Evolutionary conservation across 2,888 invertebrate species (phyloP).

Genomic region (Cactoblastis cactorum): DNA sequence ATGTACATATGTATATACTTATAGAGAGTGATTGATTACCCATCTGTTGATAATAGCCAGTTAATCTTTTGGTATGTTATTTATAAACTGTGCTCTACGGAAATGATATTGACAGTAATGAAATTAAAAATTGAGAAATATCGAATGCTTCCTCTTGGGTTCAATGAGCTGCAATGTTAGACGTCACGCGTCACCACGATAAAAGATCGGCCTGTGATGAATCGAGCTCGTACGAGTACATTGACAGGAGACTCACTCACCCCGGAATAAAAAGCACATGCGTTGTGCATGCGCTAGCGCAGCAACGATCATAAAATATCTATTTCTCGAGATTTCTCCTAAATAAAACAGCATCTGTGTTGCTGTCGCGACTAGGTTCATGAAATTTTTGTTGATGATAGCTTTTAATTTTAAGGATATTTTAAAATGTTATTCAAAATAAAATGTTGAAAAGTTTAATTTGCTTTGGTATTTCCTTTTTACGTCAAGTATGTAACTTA

Average conservation of each 20-base stretch:
- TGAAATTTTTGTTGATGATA: not conserved
- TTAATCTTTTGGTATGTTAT: conserved; percentile 23
- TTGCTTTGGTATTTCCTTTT: too few relatives aligned
- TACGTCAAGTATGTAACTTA: too few relatives aligned
- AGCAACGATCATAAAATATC: conserved; percentile 3
- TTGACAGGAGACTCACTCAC: conserved; percentile 68
- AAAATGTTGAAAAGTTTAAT: too few relatives aligned
- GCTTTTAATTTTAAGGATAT: not conserved
- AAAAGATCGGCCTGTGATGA: conserved; percentile 67
- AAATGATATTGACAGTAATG: conserved; percentile 42
- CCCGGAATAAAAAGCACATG: conserved; percentile 47
- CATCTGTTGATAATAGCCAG: not conserved
- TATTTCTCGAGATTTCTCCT: conserved; percentile 4
- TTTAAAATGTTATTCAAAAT: not conserved
- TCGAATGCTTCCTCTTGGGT: conserved; percentile 70
- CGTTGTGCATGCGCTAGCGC: conserved; percentile 16
- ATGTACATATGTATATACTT: too few relatives aligned
- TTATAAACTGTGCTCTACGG: conserved; percentile 29
- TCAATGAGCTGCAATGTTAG: conserved; percentile 60
- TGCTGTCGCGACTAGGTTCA: not conserved
- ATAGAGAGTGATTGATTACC: too few relatives aligned
- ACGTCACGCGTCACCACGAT: conserved; percentile 59
- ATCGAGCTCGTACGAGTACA: conserved; percentile 61
- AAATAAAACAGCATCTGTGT: conserved; percentile 11
- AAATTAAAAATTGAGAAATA: conserved; percentile 58